A percentile compares a stretch with the other conserved stretches of the same genome.
phyloP scores from a whole-genome alignment of 1,140 invertebrate genomes.

The Ceratosolen fusciceps region DNA sequence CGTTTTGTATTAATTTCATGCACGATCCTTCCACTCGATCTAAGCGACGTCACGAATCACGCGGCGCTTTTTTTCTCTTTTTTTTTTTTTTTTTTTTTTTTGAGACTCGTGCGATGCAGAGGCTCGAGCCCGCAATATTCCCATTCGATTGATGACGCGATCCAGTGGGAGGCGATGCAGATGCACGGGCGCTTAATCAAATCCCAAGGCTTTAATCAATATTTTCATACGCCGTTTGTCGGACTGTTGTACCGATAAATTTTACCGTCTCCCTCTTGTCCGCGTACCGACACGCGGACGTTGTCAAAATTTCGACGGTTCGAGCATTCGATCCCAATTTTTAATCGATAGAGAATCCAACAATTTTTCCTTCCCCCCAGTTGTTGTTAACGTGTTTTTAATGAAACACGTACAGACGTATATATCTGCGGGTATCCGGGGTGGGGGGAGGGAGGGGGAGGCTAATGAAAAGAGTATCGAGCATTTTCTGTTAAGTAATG shows the following conservation, averaged over 20 bases:
- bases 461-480: slow-evolving; percentile 34
- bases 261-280: slow-evolving; percentile 11
- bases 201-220: slow-evolving; percentile 44
- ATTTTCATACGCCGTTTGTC: slow-evolving; percentile 15
- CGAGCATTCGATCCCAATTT: neutral
- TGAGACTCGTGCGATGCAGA: slow-evolving; percentile 46
- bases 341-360: slow-evolving; percentile 36
- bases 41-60: slow-evolving; percentile 18
- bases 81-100: slow-evolving; percentile 31
- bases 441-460: neutral
- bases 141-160: slow-evolving; percentile 56
- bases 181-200: slow-evolving; percentile 45
- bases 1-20: slow-evolving; percentile 59
- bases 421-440: too few species aligned
- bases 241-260: neutral
- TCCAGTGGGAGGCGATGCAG: slow-evolving; percentile 3
- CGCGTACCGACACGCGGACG: neutral
- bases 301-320: slow-evolving; percentile 29
- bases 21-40: slow-evolving; percentile 49
- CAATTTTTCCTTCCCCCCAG: slow-evolving; percentile 13
- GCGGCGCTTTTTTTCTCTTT: slow-evolving; percentile 39
- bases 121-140: slow-evolving; percentile 33
- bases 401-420: too few species aligned
- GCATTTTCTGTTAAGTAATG: slow-evolving; percentile 7
- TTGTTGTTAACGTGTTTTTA: neutral